These are phyloP conservation scores for Pogonomyrmex californicus DNA, from an alignment of 1,140 invertebrate species.

Conservation along the genomic window DNA sequence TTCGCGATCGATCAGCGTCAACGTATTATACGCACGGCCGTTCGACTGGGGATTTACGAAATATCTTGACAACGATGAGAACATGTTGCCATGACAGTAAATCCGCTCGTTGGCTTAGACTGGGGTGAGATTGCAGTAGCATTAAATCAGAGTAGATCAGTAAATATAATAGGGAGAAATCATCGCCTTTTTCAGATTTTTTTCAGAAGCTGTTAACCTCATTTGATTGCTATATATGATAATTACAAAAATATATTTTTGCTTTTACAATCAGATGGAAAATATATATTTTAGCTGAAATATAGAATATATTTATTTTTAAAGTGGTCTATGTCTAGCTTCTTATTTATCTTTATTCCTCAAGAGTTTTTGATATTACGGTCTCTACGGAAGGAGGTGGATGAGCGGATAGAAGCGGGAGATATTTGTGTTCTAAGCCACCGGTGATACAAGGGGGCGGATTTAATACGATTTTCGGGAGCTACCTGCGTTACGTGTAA, in stretches of 20 bases:
- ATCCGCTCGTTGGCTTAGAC: conserved; percentile 8
- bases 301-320: background rate
- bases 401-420: background rate
- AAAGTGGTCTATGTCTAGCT: too few species aligned
- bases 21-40: background rate
- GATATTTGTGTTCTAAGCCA: conserved; percentile 8
- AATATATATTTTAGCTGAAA: background rate
- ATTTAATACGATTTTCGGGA: conserved; percentile 53
- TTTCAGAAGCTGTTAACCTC: background rate
- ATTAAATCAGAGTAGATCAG: too few species aligned
- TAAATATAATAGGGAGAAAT: background rate
- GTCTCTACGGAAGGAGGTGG: background rate
- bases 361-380: background rate
- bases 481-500: conserved; percentile 51
- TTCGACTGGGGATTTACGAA: conserved; percentile 34
- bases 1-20: conserved; percentile 50
- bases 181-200: background rate
- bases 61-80: conserved; percentile 15
- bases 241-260: too few species aligned
- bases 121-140: background rate
- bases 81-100: conserved; percentile 18
- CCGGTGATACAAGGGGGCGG: conserved; percentile 9
- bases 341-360: background rate
- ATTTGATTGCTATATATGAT: background rate
- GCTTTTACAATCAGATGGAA: too few species aligned